Percentiles rank a stretch among this genome's conserved stretches.
These are phyloP conservation scores for Sebastes fasciatus DNA, from an alignment of 2,113 vertebrate genomes.

Conservation along the genomic window DNA sequence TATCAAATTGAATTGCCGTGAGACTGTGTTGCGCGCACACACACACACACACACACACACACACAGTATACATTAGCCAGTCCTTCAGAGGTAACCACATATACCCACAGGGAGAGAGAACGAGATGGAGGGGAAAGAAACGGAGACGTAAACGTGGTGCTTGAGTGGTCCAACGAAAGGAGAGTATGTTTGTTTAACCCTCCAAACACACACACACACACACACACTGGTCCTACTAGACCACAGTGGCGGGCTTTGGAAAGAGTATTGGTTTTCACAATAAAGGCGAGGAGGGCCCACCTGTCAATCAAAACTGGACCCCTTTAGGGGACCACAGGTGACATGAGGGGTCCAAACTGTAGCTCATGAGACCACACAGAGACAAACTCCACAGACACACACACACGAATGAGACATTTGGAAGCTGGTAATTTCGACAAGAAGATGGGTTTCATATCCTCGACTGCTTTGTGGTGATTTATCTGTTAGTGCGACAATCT, in stretches of 20 bases:
- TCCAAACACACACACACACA: background rate
- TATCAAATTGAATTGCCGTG: too few relatives aligned
- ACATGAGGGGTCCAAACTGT: background rate
- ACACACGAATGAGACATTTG: conserved; percentile 12
- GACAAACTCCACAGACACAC: background rate
- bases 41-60: conserved; percentile 27
- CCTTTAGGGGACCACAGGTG: background rate
- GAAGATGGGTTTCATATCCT: conserved; percentile 45
- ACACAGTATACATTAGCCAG: conserved; percentile 5
- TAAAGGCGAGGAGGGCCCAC: background rate
- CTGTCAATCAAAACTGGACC: conserved; percentile 37
- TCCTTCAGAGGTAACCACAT: conserved; percentile 42
- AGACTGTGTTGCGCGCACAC: background rate
- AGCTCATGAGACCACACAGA: background rate
- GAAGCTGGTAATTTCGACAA: conserved; percentile 42
- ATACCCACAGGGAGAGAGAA: conserved; percentile 32
- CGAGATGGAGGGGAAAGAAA: background rate
- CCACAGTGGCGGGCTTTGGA: background rate
- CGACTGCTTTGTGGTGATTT: conserved; percentile 54
- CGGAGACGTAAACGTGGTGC: background rate
- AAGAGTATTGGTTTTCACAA: conserved; percentile 30
- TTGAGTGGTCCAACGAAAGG: conserved; percentile 1
- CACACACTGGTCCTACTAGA: background rate
- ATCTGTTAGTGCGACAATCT: conserved; percentile 59
- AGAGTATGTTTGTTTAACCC: conserved; percentile 38